Evolutionary conservation across 2,888 invertebrate genomes (phyloP), one percentile per base, ranked within the genome.

Genomic region (Tipula confusa): DNA sequence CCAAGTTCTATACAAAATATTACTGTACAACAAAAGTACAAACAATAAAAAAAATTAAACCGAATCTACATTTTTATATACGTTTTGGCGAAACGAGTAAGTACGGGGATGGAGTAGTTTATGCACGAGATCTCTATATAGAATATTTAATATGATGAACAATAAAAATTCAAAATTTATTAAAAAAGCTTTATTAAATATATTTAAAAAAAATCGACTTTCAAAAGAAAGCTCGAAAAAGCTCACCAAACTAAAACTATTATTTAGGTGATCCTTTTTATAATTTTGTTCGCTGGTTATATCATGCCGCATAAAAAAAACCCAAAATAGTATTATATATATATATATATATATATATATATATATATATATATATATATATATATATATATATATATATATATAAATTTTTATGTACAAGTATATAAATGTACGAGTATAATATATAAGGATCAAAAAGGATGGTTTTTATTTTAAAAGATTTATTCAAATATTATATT

Each of bases 161-260:
- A 64, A 64, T 24, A 64, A 64, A 64, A 64, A 64, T 64, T 64
- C 24, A 24, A 24, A 24, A 64, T 64, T 24, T 24, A 64, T 24
- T 24, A 64, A 64, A 64, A 64, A 9, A 64, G 64, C 9, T 64
- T 64, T 64, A 24, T 64, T 9, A 18, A 7, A 64, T n/a, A n/a
- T n/a, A n/a, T n/a, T n/a, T n/a, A n/a, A n/a, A n/a, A n/a, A n/a
- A n/a, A n/a, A n/a, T n/a, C n/a, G n/a, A 24, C 1, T 64, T 64
- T 64, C 18, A 24, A 64, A 64, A 64, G 18, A 64, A 24, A 64
- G 43, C 43, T 36, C 15, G 15, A 43, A 43, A 33, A 43, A 43
- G 64, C 64, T 64, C 24, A 64, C 24, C 64, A 64, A 43, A 64
- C 64, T 64, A 64, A 64, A 64, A 64, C 64, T 64, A 64, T 64